Conservation (phyloP, 1,140 invertebrate genomes). For the Drosophila rufa region DNA sequence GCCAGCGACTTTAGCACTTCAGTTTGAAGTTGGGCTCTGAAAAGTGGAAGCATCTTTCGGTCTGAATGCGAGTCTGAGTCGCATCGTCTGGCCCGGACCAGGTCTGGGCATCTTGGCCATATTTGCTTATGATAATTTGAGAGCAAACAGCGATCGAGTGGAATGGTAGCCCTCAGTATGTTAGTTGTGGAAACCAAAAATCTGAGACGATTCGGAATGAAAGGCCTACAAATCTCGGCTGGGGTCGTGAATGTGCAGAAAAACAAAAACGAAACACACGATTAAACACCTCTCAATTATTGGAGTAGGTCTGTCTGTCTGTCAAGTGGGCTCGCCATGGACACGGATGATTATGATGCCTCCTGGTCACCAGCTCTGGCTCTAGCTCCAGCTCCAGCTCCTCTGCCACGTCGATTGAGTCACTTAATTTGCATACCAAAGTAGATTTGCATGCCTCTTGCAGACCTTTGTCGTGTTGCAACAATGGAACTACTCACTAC, state of each 20-base stretch:
- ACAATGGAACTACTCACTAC: constrained; percentile 53
- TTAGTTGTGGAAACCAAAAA: constrained; percentile 33
- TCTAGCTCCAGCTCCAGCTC: constrained; percentile 24
- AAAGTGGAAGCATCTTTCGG: constrained; percentile 51
- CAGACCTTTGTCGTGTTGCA: constrained; percentile 54
- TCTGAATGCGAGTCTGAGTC: constrained; percentile 17
- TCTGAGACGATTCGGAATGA: constrained; percentile 11
- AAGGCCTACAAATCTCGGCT: constrained; percentile 53
- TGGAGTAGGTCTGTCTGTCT: constrained; percentile 50
- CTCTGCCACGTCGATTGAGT: constrained; percentile 68
- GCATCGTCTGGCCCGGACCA: background rate
- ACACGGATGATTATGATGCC: constrained; percentile 79
- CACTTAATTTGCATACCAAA: constrained; percentile 82
- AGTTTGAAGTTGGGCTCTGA: constrained; percentile 60
- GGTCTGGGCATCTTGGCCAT: constrained; percentile 41
- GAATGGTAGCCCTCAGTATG: constrained; percentile 18
- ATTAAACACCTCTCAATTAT: constrained; percentile 85
- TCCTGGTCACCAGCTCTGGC: constrained; percentile 8
- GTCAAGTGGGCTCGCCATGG: constrained; percentile 66
- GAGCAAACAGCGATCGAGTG: constrained; percentile 79
- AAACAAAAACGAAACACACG: constrained; percentile 78
- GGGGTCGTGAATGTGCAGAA: constrained; percentile 78
- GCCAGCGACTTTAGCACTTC: constrained; percentile 82
- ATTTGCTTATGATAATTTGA: constrained; percentile 85
- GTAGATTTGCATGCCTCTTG: constrained; percentile 73